Percentiles rank a stretch among this genome's conserved stretches.
These are phyloP conservation scores for Simalia tracyae DNA, from an alignment of 2,797 vertebrate species.

Conservation along the genomic window DNA sequence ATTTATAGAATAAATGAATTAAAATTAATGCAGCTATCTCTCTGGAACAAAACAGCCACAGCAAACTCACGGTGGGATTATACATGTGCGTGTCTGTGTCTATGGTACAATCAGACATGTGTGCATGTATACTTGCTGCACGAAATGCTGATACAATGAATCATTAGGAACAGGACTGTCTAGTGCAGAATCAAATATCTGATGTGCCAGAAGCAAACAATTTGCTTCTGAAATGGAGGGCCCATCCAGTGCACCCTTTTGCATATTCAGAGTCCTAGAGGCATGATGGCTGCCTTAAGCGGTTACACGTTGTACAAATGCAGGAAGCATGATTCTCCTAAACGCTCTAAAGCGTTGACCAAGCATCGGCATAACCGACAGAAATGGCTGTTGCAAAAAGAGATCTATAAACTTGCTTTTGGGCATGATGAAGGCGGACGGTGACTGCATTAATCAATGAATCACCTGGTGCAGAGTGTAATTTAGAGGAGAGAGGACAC, in stretches of 20 bases:
- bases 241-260: background rate
- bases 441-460: background rate
- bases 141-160: background rate
- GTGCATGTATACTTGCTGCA: background rate
- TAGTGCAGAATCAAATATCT: background rate
- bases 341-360: constrained; percentile 36
- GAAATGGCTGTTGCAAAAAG: constrained; percentile 55
- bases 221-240: background rate
- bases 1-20: background rate
- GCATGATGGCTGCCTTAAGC: background rate
- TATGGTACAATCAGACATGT: background rate
- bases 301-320: background rate
- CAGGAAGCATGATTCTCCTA: background rate
- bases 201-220: background rate
- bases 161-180: background rate
- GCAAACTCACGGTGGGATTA: background rate
- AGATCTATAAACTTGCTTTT: constrained; percentile 45
- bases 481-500: background rate
- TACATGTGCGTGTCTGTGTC: background rate
- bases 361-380: constrained; percentile 22
- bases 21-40: background rate
- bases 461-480: background rate
- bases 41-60: background rate
- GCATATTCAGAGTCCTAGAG: background rate
- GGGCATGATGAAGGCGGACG: constrained; percentile 31